phyloP scores from a whole-genome alignment of 2,888 invertebrate genomes.

The Plebejus melissa region DNA sequence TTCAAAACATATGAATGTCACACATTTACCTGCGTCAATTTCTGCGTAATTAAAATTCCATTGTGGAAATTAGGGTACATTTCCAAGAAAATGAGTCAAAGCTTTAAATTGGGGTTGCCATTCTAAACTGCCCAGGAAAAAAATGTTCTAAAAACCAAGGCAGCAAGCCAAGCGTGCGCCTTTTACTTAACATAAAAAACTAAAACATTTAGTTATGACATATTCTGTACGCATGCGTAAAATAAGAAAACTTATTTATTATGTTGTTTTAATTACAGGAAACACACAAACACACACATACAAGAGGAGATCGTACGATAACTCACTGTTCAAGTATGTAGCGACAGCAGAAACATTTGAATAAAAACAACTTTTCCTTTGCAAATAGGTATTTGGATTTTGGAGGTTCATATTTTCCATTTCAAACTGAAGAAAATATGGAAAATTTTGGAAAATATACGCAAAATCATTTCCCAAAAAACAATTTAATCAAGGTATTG shows the following conservation, averaged over 20 bases:
- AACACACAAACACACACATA: slow-evolving; percentile 45
- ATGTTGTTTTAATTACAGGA: slow-evolving; percentile 60
- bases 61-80: neutral
- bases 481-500: too few relatives aligned
- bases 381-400: neutral
- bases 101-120: neutral
- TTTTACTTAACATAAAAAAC: neutral
- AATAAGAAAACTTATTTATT: slow-evolving; percentile 42
- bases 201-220: slow-evolving; percentile 27
- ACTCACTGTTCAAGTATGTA: slow-evolving; percentile 43
- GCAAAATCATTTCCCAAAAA: too few relatives aligned
- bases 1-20: too few relatives aligned
- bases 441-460: too few relatives aligned
- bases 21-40: too few relatives aligned
- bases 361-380: neutral
- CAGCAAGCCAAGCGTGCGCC: neutral
- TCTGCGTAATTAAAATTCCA: neutral
- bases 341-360: slow-evolving; percentile 41
- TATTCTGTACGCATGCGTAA: slow-evolving; percentile 35
- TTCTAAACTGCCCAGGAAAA: neutral
- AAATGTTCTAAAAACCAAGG: neutral
- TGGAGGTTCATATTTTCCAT: neutral
- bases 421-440: too few relatives aligned
- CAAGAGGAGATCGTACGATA: slow-evolving; percentile 38
- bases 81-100: neutral